These are phyloP conservation scores for Oreocharis arfaki DNA, from an alignment of 2,113 vertebrate genomes.

Conservation along the genomic window DNA sequence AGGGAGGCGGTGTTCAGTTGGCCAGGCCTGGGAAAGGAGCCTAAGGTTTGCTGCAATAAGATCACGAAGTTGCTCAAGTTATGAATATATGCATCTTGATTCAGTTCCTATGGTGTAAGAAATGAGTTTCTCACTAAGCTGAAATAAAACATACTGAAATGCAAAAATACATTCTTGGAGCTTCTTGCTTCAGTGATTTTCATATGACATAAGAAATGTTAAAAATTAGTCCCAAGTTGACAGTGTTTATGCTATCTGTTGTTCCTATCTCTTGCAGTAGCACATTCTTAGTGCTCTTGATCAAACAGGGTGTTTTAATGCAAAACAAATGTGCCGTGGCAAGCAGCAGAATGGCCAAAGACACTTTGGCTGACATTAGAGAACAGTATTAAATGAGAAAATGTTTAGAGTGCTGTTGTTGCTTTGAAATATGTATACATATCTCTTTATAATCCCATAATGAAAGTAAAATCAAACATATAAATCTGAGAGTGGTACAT, in stretches of 20 bases:
- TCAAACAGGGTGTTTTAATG: not conserved
- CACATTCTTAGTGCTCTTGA: not conserved
- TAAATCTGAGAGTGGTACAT: not conserved
- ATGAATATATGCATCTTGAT: not conserved
- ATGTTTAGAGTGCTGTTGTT: not conserved
- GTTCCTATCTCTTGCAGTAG: not conserved
- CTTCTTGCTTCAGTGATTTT: not conserved
- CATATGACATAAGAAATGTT: not conserved
- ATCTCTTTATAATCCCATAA: not conserved
- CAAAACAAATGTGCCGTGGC: not conserved
- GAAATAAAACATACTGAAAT: not conserved
- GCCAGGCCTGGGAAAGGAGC: not conserved
- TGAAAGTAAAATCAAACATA: constrained; percentile 4
- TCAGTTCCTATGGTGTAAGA: not conserved
- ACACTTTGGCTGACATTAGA: not conserved
- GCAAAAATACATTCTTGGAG: not conserved
- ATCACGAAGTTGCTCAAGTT: not conserved
- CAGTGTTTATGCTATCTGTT: not conserved
- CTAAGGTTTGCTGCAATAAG: not conserved
- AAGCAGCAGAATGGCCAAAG: not conserved
- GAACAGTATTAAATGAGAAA: not conserved
- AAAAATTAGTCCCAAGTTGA: not conserved
- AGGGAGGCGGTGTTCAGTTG: not conserved
- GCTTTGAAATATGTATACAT: not conserved
- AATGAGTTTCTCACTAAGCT: not conserved